phyloP scores from a whole-genome alignment of 1,140 invertebrate genomes.

The Formica exsecta region DNA sequence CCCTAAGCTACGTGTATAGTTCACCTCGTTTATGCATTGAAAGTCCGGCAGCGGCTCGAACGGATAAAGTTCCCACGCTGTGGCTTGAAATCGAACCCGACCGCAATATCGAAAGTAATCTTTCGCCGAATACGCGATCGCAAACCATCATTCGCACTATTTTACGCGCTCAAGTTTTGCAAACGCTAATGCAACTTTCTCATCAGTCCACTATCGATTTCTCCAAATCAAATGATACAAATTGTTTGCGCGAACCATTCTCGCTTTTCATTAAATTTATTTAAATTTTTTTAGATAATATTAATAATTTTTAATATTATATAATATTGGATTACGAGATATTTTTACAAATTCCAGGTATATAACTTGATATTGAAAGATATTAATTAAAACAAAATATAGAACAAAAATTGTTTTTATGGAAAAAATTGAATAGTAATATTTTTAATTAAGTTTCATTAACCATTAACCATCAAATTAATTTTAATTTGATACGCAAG shows the following conservation, averaged over 20 bases:
- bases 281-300: not conserved
- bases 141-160: conserved; percentile 1
- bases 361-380: not conserved
- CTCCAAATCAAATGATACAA: conserved; percentile 18
- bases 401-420: not conserved
- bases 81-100: conserved; percentile 57
- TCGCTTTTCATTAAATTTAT: not conserved
- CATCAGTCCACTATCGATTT: conserved; percentile 2
- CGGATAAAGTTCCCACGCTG: conserved; percentile 49
- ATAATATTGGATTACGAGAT: not conserved
- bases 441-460: too few relatives aligned
- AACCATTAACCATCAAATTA: too few relatives aligned
- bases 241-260: not conserved
- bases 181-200: not conserved
- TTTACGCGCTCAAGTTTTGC: conserved; percentile 19
- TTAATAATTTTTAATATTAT: too few relatives aligned
- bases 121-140: conserved; percentile 13
- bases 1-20: conserved; percentile 47
- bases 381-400: not conserved
- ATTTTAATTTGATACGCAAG: too few relatives aligned
- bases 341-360: not conserved
- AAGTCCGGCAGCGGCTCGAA: conserved; percentile 56
- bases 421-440: not conserved
- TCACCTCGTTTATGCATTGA: conserved; percentile 58
- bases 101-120: conserved; percentile 59